phyloP scores from a whole-genome alignment of 1,140 invertebrate species.

The Drosophila pseudoobscura region DNA sequence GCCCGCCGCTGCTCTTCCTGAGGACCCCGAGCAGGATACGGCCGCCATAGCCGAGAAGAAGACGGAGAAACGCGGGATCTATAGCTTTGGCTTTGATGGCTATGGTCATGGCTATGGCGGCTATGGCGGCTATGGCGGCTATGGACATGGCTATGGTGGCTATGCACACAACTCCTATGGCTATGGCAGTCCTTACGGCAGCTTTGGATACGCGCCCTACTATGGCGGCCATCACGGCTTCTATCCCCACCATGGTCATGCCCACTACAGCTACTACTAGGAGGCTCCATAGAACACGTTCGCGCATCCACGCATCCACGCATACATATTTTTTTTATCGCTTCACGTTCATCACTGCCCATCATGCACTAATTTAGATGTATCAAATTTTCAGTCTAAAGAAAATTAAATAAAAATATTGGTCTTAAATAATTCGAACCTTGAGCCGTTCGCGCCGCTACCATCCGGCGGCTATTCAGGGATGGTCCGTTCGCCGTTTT shows the following conservation, averaged over 20 bases:
- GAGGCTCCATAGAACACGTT: neutral
- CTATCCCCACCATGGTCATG: conserved; percentile 69
- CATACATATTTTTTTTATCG: conserved; percentile 30
- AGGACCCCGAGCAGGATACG: conserved; percentile 29
- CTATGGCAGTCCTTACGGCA: conserved; percentile 58
- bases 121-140: conserved; percentile 13
- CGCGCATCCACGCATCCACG: conserved; percentile 17
- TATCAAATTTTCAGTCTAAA: conserved; percentile 7
- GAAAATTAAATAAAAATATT: conserved; percentile 22
- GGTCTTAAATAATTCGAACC: neutral
- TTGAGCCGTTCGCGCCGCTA: no score
- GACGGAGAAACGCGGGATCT: conserved; percentile 75
- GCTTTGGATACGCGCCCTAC: conserved; percentile 65
- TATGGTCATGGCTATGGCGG: conserved; percentile 51
- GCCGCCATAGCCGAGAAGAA: conserved; percentile 62
- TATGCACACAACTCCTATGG: conserved; percentile 35
- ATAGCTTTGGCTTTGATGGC: conserved; percentile 57
- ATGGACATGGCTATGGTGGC: no score
- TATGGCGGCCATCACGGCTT: conserved; percentile 69
- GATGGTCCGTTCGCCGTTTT: no score
- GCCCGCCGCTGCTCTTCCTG: conserved; percentile 22
- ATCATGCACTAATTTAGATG: conserved; percentile 26
- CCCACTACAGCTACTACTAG: conserved; percentile 72
- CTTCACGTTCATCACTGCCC: conserved; percentile 39
- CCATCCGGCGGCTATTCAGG: no score